Base-by-base conservation (phyloP, 2,797 vertebrate genomes). In the Apogon hyalosoma region DNA sequence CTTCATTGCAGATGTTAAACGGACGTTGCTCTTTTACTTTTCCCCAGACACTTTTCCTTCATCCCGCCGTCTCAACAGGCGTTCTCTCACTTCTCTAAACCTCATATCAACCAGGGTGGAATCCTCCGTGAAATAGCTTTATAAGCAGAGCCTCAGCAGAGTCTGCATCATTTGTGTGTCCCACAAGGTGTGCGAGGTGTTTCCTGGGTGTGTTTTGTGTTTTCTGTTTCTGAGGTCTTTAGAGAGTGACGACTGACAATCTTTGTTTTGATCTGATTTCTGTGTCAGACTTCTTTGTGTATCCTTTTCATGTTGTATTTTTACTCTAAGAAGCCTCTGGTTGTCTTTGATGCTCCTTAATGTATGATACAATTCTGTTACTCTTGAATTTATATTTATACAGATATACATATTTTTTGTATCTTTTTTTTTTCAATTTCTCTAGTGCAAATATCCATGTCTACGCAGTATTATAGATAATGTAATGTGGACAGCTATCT, bases 331-430 rank as follows among this genome's bases (percentile, higher is more conserved):
- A 78, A 85, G 80, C 64, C 61, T 86, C 60, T 79, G 69, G 54
- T 78, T 57, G 73, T 80, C 74, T 88, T 65, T 68, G 63, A 69
- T 50, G 66, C 79, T 90, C 78, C 84, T 92, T 89, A 75, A 87
- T 92, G 90, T 94, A 83, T 91, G 83, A 92, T 91, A 89, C 86
- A 91, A 85, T 73, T 87, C 84, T 92, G 89, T 92, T 94, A 90
- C 89, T 92, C 87, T 91, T 94, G 85, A 93, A 90, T 87, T 90
- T 93, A 92, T 94, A 94, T 93, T 93, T 94, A 92, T 93, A 94
- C 92, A 93, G 88, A 93, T 93, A 92, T 89, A 90, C 89, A 92
- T 94, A 93, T 94, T 93, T 94, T 94, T 94, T 93, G 90, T 94
- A 93, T 92, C 82, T 85, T 85, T 79, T 60, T 58, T 80, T 55